Evolutionary conservation across 2,888 invertebrate genomes (phyloP), one percentile per base, ranked within the genome.

Genomic region (Masnerella sp.): DNA sequence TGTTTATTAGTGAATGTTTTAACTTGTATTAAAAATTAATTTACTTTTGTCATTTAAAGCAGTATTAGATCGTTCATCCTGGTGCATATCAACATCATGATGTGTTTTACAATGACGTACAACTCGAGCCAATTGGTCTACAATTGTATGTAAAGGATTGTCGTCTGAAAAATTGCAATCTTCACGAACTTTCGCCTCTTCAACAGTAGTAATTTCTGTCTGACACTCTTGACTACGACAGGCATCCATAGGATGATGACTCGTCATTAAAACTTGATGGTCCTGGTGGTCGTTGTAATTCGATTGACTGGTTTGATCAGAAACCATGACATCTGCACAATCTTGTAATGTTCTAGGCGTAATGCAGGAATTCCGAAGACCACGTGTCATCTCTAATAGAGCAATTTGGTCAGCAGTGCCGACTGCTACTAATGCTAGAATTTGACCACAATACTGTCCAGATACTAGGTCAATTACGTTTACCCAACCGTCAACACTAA

Each of bases 351-450:
- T 67, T 67, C 74, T 67, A 34, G 78, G 72, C 5, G 72, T 72
- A 12, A 74, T 43, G 4, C 59, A 72, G n/a, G 80, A 75, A 75
- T 80, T 80, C 22, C 80, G 78, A 18, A 85, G 78, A 22, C 83
- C 82, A 54, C 85, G 80, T 77, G 85, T 86, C 83, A 83, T 88
- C 84, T 90, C 90, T 32, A 92, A 81, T 68, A 89, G 87, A 12
- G 89, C 87, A 22, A 92, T 90, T 85, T 92, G 92, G 42, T 89
- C 88, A 40, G 90, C 89, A 2, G 91, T 90, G 8, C 92, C 92
- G 42, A 92, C 86, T 30, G 92, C 91, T 25, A 91, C 84, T 7
- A 92, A 78, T 36, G 90, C 89, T 78, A 90, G 89, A 2, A 90
- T 83, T 80, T 91, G 89, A 0, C 92, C 92, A 59, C 88, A 81